Conservation (phyloP, 2,888 invertebrate species). For the Chelonus formosanus region DNA sequence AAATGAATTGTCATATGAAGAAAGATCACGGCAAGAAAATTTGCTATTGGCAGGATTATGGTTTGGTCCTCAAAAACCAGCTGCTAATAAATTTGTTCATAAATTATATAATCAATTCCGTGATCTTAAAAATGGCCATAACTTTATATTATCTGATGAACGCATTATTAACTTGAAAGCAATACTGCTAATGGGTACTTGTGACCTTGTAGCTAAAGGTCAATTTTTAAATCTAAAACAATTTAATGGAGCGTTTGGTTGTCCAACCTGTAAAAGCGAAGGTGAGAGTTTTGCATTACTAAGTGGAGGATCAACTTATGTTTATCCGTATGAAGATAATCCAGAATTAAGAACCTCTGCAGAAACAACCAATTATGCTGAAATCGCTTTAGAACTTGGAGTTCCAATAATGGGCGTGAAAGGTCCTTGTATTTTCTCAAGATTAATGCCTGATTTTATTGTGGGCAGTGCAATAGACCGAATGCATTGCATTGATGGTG, state of each 20-base stretch:
- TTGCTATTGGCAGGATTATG: too few species aligned
- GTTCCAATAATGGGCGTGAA: conserved; percentile 31
- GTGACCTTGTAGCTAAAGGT: conserved; percentile 37
- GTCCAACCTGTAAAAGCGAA: conserved; percentile 29
- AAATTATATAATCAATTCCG: too few species aligned
- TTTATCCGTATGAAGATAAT: conserved; percentile 28
- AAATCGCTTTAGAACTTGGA: not conserved
- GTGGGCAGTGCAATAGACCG: conserved; percentile 32
- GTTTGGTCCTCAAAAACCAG: too few species aligned
- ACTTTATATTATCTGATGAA: too few species aligned
- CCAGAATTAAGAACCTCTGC: conserved; percentile 22
- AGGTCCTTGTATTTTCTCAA: conserved; percentile 32
- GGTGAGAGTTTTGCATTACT: conserved; percentile 25
- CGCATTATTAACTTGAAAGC: too few species aligned
- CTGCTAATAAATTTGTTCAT: too few species aligned
- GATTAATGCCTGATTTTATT: conserved; percentile 37
- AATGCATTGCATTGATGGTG: conserved; percentile 37
- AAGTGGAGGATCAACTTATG: conserved; percentile 23
- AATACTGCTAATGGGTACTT: conserved; percentile 31
- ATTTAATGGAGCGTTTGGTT: conserved; percentile 35
- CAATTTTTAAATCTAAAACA: conserved; percentile 34
- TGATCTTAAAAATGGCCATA: too few species aligned
- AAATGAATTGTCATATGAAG: too few species aligned
- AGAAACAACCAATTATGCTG: not conserved
- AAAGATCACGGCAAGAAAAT: too few species aligned